Percentiles rank a stretch among this genome's conserved stretches.
Conservation (phyloP, 2,797 vertebrate species). For the Gymnothorax javanicus region DNA sequence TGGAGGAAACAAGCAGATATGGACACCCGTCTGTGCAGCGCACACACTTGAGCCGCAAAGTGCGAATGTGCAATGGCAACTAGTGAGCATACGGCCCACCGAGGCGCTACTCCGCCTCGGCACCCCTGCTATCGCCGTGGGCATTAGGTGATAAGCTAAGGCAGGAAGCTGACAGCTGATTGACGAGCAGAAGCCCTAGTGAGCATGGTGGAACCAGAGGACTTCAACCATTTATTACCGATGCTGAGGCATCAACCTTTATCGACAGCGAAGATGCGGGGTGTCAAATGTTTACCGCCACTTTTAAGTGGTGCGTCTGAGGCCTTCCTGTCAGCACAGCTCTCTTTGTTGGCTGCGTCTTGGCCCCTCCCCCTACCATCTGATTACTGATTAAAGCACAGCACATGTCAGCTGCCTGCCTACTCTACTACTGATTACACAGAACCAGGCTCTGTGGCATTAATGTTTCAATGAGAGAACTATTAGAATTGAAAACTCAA, state of each 20-base stretch:
- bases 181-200: conserved; percentile 36
- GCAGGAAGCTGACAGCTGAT: conserved; percentile 30
- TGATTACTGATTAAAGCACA: conserved; percentile 34
- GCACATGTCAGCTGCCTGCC: conserved; percentile 25
- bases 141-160: conserved; percentile 39
- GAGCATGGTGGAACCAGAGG: conserved; percentile 16
- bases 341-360: not conserved
- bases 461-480: conserved; percentile 23
- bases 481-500: not conserved
- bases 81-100: not conserved
- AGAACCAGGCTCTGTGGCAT: conserved; percentile 17
- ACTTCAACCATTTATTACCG: conserved; percentile 52
- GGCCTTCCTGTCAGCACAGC: conserved; percentile 35
- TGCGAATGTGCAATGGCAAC: too few species aligned
- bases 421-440: conserved; percentile 26
- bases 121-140: conserved; percentile 64
- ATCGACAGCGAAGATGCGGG: conserved; percentile 50
- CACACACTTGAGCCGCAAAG: not conserved
- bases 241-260: conserved; percentile 45
- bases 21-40: not conserved
- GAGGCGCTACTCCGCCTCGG: not conserved
- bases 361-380: not conserved
- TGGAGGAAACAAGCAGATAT: not conserved
- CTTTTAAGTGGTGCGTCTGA: conserved; percentile 52
- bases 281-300: conserved; percentile 53